A percentile compares a stretch with the other conserved stretches of the same genome.
phyloP scores from a whole-genome alignment of 2,888 invertebrate genomes.

The Diplolepis rosae region DNA sequence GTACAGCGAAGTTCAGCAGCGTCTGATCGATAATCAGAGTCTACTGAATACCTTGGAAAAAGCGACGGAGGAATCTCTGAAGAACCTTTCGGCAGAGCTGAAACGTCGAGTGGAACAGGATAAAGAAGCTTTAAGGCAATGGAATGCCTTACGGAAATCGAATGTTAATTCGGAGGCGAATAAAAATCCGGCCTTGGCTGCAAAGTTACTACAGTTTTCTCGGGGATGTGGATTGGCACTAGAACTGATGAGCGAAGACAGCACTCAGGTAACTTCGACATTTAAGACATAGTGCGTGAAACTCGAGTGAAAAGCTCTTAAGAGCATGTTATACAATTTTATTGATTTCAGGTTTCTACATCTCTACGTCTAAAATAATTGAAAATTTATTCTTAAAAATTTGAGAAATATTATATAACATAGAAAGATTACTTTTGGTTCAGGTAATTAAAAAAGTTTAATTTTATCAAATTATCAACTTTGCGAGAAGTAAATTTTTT shows the following conservation, averaged over 20 bases:
- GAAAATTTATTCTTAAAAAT: too few species aligned
- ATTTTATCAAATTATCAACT: too few species aligned
- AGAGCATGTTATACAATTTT: too few species aligned
- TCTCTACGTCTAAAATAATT: too few species aligned
- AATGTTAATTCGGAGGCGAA: conserved; percentile 48
- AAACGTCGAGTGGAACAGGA: conserved; percentile 91
- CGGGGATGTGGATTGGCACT: conserved; percentile 85
- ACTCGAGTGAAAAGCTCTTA: background rate
- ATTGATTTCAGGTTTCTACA: too few species aligned
- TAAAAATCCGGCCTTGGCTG: conserved; percentile 74
- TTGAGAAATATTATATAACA: too few species aligned
- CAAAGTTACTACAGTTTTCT: conserved; percentile 83
- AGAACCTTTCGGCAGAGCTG: conserved; percentile 84
- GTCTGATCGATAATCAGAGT: conserved; percentile 94
- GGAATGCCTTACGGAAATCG: conserved; percentile 76
- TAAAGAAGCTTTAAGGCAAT: conserved; percentile 87
- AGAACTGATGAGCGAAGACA: conserved; percentile 80
- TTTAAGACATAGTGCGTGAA: background rate
- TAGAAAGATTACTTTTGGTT: too few species aligned
- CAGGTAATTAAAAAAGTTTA: too few species aligned
- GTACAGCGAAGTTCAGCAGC: conserved; percentile 90
- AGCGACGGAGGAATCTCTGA: conserved; percentile 78
- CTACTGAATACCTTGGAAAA: conserved; percentile 89
- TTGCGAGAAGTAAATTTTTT: too few species aligned
- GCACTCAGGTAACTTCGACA: conserved; percentile 27